Conservation (phyloP, 92 coral and sea anemone genomes). For the Phenganax stokvisi region DNA sequence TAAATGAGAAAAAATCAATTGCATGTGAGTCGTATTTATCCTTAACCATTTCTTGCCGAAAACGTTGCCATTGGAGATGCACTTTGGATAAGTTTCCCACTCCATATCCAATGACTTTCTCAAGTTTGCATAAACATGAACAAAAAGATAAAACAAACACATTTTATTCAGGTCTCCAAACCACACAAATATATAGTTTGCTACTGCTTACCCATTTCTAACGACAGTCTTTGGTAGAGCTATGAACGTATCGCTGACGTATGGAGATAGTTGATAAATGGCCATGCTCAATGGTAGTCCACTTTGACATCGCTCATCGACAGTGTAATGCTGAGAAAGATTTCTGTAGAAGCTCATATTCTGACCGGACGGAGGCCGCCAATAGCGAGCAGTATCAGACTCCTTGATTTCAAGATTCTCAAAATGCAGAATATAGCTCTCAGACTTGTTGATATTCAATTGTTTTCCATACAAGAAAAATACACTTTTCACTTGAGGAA, state of each 20-base stretch:
- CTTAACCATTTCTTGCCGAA: too few species aligned
- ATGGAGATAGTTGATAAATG: background rate
- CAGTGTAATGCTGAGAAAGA: slow-evolving; percentile 42
- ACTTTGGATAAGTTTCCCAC: too few species aligned
- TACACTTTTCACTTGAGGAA: background rate
- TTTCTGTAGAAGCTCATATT: slow-evolving; percentile 36
- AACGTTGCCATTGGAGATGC: too few species aligned
- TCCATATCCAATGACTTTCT: too few species aligned
- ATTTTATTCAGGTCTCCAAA: too few species aligned
- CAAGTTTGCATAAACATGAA: too few species aligned
- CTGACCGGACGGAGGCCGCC: background rate
- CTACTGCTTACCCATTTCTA: background rate
- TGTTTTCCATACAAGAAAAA: background rate
- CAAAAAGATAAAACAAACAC: too few species aligned
- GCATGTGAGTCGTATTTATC: too few species aligned
- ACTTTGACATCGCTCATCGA: slow-evolving; percentile 70
- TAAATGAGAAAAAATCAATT: too few species aligned
- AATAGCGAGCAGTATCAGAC: too few species aligned
- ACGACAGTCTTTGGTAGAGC: background rate
- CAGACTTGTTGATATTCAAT: slow-evolving; percentile 2
- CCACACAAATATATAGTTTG: too few species aligned
- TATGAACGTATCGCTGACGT: background rate
- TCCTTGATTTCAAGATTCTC: background rate
- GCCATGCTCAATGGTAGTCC: slow-evolving; percentile 56
- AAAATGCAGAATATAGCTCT: background rate